phyloP scores from a whole-genome alignment of 2,888 invertebrate species.

The Idaea biselata region DNA sequence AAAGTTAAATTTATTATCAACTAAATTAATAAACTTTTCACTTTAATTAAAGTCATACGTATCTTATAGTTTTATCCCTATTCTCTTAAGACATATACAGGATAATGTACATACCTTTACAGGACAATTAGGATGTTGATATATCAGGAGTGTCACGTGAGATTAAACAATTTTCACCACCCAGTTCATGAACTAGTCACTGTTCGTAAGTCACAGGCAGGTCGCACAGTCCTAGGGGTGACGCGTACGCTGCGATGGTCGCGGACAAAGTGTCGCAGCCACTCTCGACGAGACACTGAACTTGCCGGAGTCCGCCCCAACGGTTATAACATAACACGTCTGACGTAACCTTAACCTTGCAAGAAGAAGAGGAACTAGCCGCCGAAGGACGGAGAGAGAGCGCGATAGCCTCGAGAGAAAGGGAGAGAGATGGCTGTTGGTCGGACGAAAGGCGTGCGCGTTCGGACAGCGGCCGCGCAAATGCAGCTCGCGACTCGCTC shows the following conservation, averaged over 20 bases:
- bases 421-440: slow-evolving; percentile 66
- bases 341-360: slow-evolving; percentile 82
- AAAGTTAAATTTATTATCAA: too few relatives aligned
- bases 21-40: neutral
- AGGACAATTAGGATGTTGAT: slow-evolving; percentile 33
- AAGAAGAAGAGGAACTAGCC: slow-evolving; percentile 79
- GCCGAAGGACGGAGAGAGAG: slow-evolving; percentile 80
- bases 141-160: slow-evolving; percentile 58
- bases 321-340: slow-evolving; percentile 82
- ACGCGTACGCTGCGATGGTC: slow-evolving; percentile 61
- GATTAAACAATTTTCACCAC: slow-evolving; percentile 76
- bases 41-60: neutral
- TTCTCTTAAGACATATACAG: slow-evolving; percentile 6
- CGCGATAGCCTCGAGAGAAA: slow-evolving; percentile 74
- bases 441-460: slow-evolving; percentile 16
- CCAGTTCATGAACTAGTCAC: slow-evolving; percentile 79
- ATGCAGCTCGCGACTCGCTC: slow-evolving; percentile 28
- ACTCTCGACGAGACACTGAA: slow-evolving; percentile 80
- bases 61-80: too few relatives aligned
- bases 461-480: slow-evolving; percentile 35
- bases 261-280: slow-evolving; percentile 75
- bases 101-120: slow-evolving; percentile 54
- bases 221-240: slow-evolving; percentile 67
- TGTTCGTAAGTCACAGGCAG: slow-evolving; percentile 75
- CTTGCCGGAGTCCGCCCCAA: slow-evolving; percentile 78